Conservation (phyloP, 2,888 invertebrate species). For the Pandemis cinnamomeana region DNA sequence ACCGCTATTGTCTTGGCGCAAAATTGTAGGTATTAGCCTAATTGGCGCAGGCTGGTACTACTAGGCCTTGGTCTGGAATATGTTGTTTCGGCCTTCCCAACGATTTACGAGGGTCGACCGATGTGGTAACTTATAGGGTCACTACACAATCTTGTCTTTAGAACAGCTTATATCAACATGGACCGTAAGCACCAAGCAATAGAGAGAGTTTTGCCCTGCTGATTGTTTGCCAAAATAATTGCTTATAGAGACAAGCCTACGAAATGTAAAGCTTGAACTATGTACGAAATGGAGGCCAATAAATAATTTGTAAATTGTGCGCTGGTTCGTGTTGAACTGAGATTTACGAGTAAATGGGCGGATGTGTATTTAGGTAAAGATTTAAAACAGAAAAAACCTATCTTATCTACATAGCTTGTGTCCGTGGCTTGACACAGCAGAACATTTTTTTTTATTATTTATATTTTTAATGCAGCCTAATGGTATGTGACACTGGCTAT, state of each 20-base stretch:
- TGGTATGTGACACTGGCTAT: no score
- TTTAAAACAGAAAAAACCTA: neutral
- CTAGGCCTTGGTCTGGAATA: slow-evolving; percentile 53
- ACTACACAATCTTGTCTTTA: slow-evolving; percentile 36
- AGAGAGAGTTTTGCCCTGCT: slow-evolving; percentile 1
- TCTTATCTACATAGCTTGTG: no score
- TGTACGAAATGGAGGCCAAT: slow-evolving; percentile 29
- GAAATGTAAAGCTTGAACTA: slow-evolving; percentile 36
- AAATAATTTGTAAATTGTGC: slow-evolving; percentile 33
- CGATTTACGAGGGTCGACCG: slow-evolving; percentile 58
- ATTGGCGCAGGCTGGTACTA: slow-evolving; percentile 5
- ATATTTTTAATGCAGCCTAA: no score
- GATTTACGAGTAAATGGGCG: slow-evolving; percentile 27
- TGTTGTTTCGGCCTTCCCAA: slow-evolving; percentile 58
- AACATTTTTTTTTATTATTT: no score
- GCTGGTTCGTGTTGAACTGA: slow-evolving; percentile 10
- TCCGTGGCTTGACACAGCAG: no score
- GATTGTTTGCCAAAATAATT: slow-evolving; percentile 33
- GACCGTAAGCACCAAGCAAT: neutral
- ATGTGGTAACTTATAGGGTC: slow-evolving; percentile 44
- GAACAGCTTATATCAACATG: slow-evolving; percentile 10
- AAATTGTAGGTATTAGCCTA: neutral
- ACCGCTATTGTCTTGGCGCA: neutral
- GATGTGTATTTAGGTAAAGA: neutral
- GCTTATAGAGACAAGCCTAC: slow-evolving; percentile 39